Base-by-base conservation (phyloP, 2,113 vertebrate genomes). In the Ceyx melanurus region DNA sequence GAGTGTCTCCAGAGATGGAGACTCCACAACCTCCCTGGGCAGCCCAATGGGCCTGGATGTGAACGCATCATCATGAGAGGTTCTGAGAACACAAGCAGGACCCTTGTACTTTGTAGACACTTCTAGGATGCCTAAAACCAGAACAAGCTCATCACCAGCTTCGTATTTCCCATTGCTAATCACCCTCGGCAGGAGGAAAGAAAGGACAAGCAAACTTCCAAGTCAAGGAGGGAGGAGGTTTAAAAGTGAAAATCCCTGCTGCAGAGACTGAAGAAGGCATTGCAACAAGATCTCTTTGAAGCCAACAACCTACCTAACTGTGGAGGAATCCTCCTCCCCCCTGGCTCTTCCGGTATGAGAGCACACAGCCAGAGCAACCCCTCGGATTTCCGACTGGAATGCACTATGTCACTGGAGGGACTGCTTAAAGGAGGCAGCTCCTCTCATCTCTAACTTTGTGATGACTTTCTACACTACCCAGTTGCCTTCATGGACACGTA, bases 231-330 rank as follows among this genome's bases (percentile, higher is more conserved):
- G 42, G 33, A 68, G 19, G 58, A 58, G 33, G 54, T 78, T 74
- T 84, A 67, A 68, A 88, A 86, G 77, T 20, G n/a, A 76, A 92
- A 90, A 83, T 67, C 45, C 42, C 28, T 61, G 61, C 65, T 8
- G 7, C n/a, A 57, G 62, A 87, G 66, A 46, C 62, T 4, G 3
- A 79, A 74, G 62, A 79, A 84, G 1, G 9, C 62, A 68, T 2
- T 76, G 77, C 74, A 83, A 86, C 50, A 73, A 82, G 66, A 95
- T 75, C 43, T 23, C 84, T 86, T 81, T 84, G 91, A 94, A 94
- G 81, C 42, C 58, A 70, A 62, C 31, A 93, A 89, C 14, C 26
- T 31, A 61, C 16, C 5, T 12, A 92, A 31, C 11, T 7, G 1
- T 10, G 37, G 43, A 92, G 21, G 42, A 89, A 76, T 42, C 35